These are phyloP conservation scores for Nomada lathburiana DNA, from an alignment of 2,888 invertebrate species.

Conservation along the genomic window DNA sequence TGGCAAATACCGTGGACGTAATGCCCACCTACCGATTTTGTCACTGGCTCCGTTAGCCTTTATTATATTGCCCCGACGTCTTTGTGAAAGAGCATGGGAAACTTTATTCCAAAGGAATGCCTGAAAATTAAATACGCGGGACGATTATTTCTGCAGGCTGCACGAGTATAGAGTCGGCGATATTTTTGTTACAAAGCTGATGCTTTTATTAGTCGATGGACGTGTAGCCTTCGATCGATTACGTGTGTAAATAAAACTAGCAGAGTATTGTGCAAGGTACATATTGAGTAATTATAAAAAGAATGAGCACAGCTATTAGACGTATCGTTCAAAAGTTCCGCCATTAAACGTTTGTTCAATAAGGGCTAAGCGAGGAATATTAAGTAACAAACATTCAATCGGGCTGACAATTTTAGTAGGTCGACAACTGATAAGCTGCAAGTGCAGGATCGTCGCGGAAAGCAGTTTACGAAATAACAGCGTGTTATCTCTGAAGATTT, in stretches of 20 bases:
- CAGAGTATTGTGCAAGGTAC: no score
- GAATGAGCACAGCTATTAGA: no score
- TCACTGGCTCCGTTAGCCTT: not conserved
- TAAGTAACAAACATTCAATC: constrained; percentile 37
- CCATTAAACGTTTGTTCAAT: constrained; percentile 32
- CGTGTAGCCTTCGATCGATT: constrained; percentile 16
- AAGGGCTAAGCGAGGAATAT: constrained; percentile 16
- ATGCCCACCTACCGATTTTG: constrained; percentile 2
- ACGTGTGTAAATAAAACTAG: constrained; percentile 23
- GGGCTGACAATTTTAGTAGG: not conserved
- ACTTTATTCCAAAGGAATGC: no score
- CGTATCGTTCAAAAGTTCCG: not conserved
- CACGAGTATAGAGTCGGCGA: constrained; percentile 1
- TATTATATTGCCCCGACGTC: no score
- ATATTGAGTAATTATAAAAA: no score
- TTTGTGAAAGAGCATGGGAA: no score
- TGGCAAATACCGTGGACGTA: not conserved
- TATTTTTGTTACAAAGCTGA: constrained; percentile 35
- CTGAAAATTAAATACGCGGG: no score
- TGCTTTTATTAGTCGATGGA: constrained; percentile 17
- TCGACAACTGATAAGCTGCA: constrained; percentile 1
- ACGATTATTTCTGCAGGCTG: constrained; percentile 8
- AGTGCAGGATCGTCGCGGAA: constrained; percentile 30
- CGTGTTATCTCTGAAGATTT: constrained; percentile 46
- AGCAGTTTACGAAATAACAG: constrained; percentile 36